Percentiles rank a stretch among this genome's conserved stretches.
These are phyloP conservation scores for Athetis lepigone DNA, from an alignment of 2,888 invertebrate genomes.

Conservation along the genomic window DNA sequence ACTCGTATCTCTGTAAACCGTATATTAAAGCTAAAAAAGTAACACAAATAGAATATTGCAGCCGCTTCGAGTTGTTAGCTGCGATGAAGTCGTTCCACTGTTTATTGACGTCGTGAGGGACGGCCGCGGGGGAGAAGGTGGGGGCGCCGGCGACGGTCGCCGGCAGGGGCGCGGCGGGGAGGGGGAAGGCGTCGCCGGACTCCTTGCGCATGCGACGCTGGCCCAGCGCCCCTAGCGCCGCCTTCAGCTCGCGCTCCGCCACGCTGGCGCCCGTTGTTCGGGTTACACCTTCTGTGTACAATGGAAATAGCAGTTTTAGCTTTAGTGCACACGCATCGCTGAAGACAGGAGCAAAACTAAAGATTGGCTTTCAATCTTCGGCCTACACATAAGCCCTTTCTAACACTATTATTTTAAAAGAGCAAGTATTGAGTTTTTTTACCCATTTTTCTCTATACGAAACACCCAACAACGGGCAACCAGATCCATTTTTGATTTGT, in stretches of 20 bases:
- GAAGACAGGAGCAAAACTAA: too few species aligned
- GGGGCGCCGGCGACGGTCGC: slow-evolving; percentile 8
- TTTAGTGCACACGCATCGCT: too few species aligned
- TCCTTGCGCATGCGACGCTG: slow-evolving; percentile 74
- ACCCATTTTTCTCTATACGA: too few species aligned
- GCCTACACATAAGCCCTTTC: too few species aligned
- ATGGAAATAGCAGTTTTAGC: slow-evolving; percentile 7
- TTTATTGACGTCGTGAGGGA: slow-evolving; percentile 66
- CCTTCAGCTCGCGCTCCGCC: slow-evolving; percentile 80
- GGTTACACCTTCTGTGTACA: slow-evolving; percentile 38
- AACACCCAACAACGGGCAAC: too few species aligned
- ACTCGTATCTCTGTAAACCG: slow-evolving; percentile 57
- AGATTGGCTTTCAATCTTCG: too few species aligned
- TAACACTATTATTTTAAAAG: too few species aligned
- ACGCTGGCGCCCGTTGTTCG: slow-evolving; percentile 62
- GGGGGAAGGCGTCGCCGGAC: slow-evolving; percentile 17
- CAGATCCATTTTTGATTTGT: too few species aligned
- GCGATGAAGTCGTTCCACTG: slow-evolving; percentile 78
- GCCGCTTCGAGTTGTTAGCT: slow-evolving; percentile 61
- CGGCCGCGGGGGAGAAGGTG: slow-evolving; percentile 68
- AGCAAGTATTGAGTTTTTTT: too few species aligned
- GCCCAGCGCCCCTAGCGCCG: slow-evolving; percentile 70
- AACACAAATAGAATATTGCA: slow-evolving; percentile 63
- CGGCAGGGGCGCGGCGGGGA: slow-evolving; percentile 29
- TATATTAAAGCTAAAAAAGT: slow-evolving; percentile 76